Percentiles rank a stretch among this genome's conserved stretches.
These are phyloP conservation scores for Xestia ashworthii DNA, from an alignment of 2,888 invertebrate species.

Conservation along the genomic window DNA sequence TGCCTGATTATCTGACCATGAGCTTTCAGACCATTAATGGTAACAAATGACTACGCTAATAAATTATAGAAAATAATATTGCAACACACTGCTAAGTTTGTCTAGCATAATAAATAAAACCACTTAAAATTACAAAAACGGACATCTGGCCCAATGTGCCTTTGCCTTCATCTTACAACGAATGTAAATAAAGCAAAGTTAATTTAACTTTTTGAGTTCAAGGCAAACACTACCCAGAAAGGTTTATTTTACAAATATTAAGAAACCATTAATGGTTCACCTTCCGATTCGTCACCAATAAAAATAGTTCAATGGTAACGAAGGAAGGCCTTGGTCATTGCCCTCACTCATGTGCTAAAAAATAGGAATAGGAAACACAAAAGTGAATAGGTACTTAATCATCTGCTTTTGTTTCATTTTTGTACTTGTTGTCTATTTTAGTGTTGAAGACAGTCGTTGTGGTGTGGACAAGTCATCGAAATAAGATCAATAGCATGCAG, in stretches of 20 bases:
- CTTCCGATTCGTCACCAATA: constrained; percentile 66
- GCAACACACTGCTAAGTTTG: constrained; percentile 41
- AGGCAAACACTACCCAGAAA: constrained; percentile 52
- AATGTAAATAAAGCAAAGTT: constrained; percentile 54
- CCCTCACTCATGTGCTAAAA: constrained; percentile 55
- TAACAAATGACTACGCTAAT: constrained; percentile 35
- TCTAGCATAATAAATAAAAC: constrained; percentile 47
- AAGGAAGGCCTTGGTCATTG: constrained; percentile 67
- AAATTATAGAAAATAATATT: constrained; percentile 47
- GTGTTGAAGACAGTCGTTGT: constrained; percentile 10
- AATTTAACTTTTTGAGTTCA: constrained; percentile 62
- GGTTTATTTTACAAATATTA: constrained; percentile 55
- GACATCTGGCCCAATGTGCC: constrained; percentile 32
- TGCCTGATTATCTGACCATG: constrained; percentile 47
- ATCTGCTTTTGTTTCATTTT: constrained; percentile 55
- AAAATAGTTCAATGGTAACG: constrained; percentile 60
- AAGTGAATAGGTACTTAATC: constrained; percentile 32
- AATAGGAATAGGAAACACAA: constrained; percentile 47
- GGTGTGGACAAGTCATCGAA: constrained; percentile 16
- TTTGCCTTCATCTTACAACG: constrained; percentile 53
- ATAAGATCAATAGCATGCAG: neutral
- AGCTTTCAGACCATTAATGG: constrained; percentile 36
- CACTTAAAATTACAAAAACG: constrained; percentile 48
- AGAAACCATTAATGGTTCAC: constrained; percentile 64
- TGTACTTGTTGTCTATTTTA: constrained; percentile 21